A percentile compares a stretch with the other conserved stretches of the same genome.
Evolutionary conservation across 1,140 invertebrate species (phyloP).

Genomic region (Rhynchophorus ferrugineus): DNA sequence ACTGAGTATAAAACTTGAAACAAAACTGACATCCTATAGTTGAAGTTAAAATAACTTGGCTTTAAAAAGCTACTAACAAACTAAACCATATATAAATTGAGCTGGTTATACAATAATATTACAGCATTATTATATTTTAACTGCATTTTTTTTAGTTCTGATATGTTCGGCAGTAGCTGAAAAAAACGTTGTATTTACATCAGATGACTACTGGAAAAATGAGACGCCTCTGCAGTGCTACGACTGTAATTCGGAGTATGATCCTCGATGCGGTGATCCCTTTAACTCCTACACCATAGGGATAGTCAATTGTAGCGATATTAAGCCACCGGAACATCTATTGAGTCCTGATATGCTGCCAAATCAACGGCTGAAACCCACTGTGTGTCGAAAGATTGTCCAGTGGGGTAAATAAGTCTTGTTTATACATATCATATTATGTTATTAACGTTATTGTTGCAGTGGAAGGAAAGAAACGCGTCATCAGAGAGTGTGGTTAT

Average conservation of each 20-base stretch:
- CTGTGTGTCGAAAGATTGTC: conserved; percentile 67
- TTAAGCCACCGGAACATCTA: conserved; percentile 62
- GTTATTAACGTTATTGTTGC: conserved; percentile 33
- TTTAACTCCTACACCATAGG: conserved; percentile 75
- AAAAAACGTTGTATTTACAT: neutral
- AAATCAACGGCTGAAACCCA: conserved; percentile 46
- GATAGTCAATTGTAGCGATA: conserved; percentile 72
- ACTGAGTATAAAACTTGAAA: too few relatives aligned
- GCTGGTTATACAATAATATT: too few relatives aligned
- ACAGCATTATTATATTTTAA: too few relatives aligned
- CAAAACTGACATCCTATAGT: too few relatives aligned
- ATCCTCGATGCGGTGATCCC: conserved; percentile 74
- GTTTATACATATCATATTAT: neutral
- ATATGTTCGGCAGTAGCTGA: too few relatives aligned
- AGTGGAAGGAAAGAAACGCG: conserved; percentile 66
- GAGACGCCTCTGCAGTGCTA: conserved; percentile 51
- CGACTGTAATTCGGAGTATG: conserved; percentile 76
- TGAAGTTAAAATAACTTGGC: too few relatives aligned
- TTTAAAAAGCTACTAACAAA: too few relatives aligned
- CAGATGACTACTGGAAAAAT: neutral
- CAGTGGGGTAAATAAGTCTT: conserved; percentile 53
- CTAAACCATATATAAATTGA: too few relatives aligned
- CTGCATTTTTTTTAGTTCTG: too few relatives aligned
- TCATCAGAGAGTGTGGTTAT: conserved; percentile 69
- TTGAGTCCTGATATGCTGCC: conserved; percentile 32